phyloP scores from a whole-genome alignment of 2,797 vertebrate genomes.

The Microcaecilia unicolor region DNA sequence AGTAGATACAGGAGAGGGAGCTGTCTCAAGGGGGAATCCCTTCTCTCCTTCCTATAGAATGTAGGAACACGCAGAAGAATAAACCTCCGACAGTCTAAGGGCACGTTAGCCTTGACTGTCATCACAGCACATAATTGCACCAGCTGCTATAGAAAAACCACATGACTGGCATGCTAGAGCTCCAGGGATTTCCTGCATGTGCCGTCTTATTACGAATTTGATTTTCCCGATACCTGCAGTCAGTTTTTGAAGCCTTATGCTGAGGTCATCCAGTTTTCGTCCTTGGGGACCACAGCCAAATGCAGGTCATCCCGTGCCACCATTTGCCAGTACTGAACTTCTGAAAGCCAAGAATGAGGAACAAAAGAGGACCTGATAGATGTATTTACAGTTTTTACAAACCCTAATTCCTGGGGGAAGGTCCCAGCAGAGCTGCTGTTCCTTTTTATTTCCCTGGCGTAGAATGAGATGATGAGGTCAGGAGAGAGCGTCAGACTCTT shows the following conservation, averaged over 20 bases:
- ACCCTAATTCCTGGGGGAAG: not conserved
- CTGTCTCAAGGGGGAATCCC: too few species aligned
- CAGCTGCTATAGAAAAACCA: not conserved
- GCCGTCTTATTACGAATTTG: not conserved
- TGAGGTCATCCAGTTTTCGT: not conserved
- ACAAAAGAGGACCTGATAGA: not conserved
- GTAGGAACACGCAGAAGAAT: too few species aligned
- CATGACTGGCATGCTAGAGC: too few species aligned
- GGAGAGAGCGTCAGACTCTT: constrained; percentile 3
- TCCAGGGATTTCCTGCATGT: too few species aligned
- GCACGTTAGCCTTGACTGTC: too few species aligned
- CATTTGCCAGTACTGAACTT: constrained; percentile 5
- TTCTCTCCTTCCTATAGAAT: too few species aligned
- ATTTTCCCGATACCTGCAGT: too few species aligned
- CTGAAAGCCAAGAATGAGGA: not conserved
- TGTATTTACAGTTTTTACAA: not conserved
- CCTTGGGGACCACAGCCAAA: constrained; percentile 8
- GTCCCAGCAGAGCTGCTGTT: not conserved
- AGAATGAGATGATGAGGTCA: constrained; percentile 7
- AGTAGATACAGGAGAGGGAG: too few species aligned
- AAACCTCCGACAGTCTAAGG: too few species aligned
- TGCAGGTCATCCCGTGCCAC: constrained; percentile 1
- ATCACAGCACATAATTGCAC: too few species aligned
- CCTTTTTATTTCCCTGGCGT: not conserved
- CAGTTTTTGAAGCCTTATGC: not conserved